Conservation (phyloP, 2,797 vertebrate genomes). For the Malacoctenus gilli region DNA sequence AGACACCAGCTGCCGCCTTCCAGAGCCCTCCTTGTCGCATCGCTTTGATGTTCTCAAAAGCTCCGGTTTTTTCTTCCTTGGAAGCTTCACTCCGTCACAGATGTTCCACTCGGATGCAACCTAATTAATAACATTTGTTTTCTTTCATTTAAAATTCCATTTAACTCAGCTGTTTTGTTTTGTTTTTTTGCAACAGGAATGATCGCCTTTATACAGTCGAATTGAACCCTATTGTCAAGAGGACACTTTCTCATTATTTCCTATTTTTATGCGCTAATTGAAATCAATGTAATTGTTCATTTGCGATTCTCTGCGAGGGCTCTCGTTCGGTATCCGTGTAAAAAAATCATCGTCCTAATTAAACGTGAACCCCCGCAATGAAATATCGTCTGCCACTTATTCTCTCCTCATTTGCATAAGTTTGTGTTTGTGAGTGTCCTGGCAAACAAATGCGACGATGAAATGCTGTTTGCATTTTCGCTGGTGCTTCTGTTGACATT, state of each 20-base stretch:
- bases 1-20: too few relatives aligned
- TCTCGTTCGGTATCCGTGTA: not conserved
- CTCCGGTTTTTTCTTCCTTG: too few relatives aligned
- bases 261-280: conserved; percentile 1
- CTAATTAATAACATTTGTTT: too few relatives aligned
- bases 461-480: conserved; percentile 1
- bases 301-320: not conserved
- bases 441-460: not conserved
- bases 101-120: too few relatives aligned
- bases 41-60: too few relatives aligned
- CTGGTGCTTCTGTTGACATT: conserved; percentile 7
- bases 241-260: not conserved
- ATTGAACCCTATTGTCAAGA: not conserved
- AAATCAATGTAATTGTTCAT: not conserved
- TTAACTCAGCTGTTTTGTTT: too few relatives aligned
- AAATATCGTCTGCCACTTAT: not conserved
- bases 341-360: not conserved
- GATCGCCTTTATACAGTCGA: not conserved
- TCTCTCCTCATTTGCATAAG: not conserved
- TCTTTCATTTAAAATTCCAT: too few relatives aligned
- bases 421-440: not conserved
- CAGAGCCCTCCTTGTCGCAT: too few relatives aligned
- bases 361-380: not conserved
- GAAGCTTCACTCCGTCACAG: too few relatives aligned
- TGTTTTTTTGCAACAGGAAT: too few relatives aligned